Evolutionary conservation across 2,888 invertebrate species (phyloP).

Genomic region (Pseudoips prasinana): DNA sequence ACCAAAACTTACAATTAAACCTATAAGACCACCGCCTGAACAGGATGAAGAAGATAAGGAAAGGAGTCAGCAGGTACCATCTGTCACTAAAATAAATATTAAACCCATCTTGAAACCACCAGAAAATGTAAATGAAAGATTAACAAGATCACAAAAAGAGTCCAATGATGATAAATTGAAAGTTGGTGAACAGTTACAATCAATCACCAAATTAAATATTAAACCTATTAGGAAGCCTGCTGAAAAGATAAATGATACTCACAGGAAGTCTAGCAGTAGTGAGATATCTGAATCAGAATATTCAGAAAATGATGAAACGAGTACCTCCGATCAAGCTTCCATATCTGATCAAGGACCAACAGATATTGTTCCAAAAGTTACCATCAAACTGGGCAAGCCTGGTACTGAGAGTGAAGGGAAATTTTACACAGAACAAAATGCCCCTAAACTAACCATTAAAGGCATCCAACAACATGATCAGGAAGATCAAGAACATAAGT

Average conservation of each 20-base stretch:
- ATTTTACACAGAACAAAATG: constrained; percentile 70
- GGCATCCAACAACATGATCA: constrained; percentile 60
- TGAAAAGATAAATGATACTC: constrained; percentile 69
- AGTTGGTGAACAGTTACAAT: constrained; percentile 56
- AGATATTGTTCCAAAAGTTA: constrained; percentile 71
- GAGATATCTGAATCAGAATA: constrained; percentile 79
- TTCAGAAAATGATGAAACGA: constrained; percentile 80
- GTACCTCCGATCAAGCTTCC: constrained; percentile 69
- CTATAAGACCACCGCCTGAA: constrained; percentile 58
- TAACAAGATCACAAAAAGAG: constrained; percentile 46
- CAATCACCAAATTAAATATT: constrained; percentile 71
- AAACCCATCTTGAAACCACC: constrained; percentile 71
- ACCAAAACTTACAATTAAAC: constrained; percentile 75
- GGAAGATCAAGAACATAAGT: constrained; percentile 59
- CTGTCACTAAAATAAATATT: constrained; percentile 67
- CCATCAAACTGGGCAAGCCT: constrained; percentile 72
- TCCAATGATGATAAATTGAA: constrained; percentile 32
- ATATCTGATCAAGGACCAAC: constrained; percentile 63
- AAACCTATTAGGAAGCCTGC: constrained; percentile 75
- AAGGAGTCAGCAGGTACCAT: constrained; percentile 50
- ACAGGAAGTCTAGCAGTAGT: constrained; percentile 76
- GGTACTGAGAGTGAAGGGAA: constrained; percentile 70
- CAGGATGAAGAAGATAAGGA: constrained; percentile 33
- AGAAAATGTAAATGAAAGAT: constrained; percentile 58
- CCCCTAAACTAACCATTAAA: constrained; percentile 72